These are phyloP conservation scores for Caenorhabditis sp. DNA, from an alignment of 2,888 invertebrate genomes.

Conservation along the genomic window DNA sequence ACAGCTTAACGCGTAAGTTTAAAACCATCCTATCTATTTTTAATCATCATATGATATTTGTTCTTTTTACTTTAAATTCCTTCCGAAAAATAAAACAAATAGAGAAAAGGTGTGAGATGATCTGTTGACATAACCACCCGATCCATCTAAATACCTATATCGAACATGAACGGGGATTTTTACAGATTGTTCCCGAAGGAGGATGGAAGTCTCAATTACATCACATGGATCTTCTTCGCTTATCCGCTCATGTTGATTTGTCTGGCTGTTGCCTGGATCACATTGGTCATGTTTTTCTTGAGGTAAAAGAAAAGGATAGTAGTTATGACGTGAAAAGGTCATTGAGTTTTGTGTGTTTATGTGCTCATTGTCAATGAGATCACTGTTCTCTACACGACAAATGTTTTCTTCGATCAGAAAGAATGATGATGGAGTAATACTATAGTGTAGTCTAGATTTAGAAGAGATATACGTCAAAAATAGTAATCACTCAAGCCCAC, in stretches of 20 bases:
- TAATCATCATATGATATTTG: background rate
- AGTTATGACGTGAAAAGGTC: background rate
- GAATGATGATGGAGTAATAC: too few relatives aligned
- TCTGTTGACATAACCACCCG: background rate
- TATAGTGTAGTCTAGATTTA: too few relatives aligned
- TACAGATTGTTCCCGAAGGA: constrained; percentile 59
- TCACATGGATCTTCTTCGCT: constrained; percentile 66
- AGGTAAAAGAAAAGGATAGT: constrained; percentile 10
- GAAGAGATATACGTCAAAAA: too few relatives aligned
- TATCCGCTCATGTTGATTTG: constrained; percentile 59
- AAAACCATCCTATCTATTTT: background rate
- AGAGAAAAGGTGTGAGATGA: background rate
- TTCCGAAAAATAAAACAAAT: background rate
- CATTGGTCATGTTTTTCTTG: constrained; percentile 52
- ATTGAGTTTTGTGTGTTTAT: background rate
- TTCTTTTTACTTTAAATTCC: background rate
- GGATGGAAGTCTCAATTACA: constrained; percentile 61
- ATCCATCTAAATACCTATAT: background rate
- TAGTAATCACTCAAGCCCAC: too few relatives aligned
- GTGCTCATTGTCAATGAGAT: background rate
- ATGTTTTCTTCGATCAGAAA: background rate
- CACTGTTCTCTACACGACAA: background rate
- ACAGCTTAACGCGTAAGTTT: constrained; percentile 58
- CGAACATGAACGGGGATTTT: background rate
- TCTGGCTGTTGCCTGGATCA: constrained; percentile 54